Base-by-base conservation (phyloP, 1,140 invertebrate genomes). In the Cydia amplana region DNA sequence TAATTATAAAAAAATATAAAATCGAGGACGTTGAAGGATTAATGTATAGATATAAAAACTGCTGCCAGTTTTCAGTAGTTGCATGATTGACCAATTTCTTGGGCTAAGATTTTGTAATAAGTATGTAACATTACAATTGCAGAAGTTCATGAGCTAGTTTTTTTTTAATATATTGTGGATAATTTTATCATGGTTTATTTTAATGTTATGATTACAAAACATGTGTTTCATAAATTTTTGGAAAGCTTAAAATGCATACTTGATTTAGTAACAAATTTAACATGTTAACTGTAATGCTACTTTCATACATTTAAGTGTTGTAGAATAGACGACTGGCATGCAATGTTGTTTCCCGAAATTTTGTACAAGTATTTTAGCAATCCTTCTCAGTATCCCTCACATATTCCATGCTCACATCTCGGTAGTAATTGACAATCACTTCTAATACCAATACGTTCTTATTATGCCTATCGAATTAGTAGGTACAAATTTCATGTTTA, bases 361-460 rank as follows among this genome's bases (percentile, higher is more conserved):
- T 70, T 70, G 65, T 70, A 70, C 65, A 70, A 43, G 14, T 70
- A 70, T 70, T 70, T 23, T 2, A 23, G 51, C 64, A 70, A 16
- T 18, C 32, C 32, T 32, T 70, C 32, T 36, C 0, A 67, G 32
- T 20, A 14, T 70, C 36, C 9, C n/a, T 20, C 28, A 28, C 32
- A 70, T n/a, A 77, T 80, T 63, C 40, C 74, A 79, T 80, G 74
- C 78, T 76, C 82, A 74, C 78, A 72, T 84, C 81, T 83, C 83
- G 81, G 84, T 85, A 91, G 83, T 90, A 91, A 91, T 91, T 91
- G 90, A 91, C 90, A 85, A 85, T 85, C 78, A 76, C 82, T 80
- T 86, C 25, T 83, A 78, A 74, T 82, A 80, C 83, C 82, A 84
- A 81, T 84, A 85, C 65, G n/a, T 40, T 85, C 81, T 74, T 78